These are phyloP conservation scores for Pionites leucogaster DNA, from an alignment of 2,113 vertebrate genomes.

Conservation along the genomic window DNA sequence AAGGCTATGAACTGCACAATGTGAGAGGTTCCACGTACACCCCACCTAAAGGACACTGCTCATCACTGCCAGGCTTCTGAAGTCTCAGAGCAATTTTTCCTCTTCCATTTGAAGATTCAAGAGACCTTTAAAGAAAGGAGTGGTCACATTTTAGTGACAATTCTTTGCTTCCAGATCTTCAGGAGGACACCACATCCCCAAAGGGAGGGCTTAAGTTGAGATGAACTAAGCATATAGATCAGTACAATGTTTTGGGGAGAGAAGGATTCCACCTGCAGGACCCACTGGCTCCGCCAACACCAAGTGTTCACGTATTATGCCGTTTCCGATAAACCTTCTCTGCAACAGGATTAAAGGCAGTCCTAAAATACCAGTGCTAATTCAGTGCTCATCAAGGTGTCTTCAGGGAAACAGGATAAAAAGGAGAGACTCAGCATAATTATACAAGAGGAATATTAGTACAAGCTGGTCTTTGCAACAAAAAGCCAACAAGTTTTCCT, in stretches of 20 bases:
- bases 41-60: neutral
- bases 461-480: neutral
- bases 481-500: neutral
- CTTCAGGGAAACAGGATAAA: slow-evolving; percentile 55
- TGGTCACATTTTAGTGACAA: neutral
- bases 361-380: slow-evolving; percentile 58
- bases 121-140: neutral
- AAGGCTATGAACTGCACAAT: neutral
- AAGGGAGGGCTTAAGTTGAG: neutral
- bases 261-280: neutral
- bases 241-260: neutral
- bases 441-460: neutral
- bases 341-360: slow-evolving; percentile 57
- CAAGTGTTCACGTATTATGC: neutral
- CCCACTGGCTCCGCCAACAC: neutral
- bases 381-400: slow-evolving; percentile 51
- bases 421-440: slow-evolving; percentile 50
- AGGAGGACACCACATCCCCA: neutral
- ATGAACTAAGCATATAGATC: neutral
- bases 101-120: neutral
- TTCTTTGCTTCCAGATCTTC: neutral
- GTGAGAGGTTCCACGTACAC: neutral
- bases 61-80: neutral
- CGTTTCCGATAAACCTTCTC: slow-evolving; percentile 38
- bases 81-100: neutral